A percentile compares a stretch with the other conserved stretches of the same genome.
Conservation (phyloP, 2,797 vertebrate genomes). For the Pterois miles region DNA sequence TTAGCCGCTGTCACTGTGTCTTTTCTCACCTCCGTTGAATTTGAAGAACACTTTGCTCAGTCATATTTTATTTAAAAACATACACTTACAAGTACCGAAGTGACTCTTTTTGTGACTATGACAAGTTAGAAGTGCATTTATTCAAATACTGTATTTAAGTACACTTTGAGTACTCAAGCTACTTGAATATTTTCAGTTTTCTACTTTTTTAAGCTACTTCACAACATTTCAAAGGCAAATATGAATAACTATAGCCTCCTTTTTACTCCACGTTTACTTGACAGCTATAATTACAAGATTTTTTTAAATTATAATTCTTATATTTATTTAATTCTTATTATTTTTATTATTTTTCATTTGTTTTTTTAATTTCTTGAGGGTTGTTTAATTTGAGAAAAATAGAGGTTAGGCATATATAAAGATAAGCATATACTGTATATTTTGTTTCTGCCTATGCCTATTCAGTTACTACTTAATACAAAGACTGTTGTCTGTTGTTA, state of each 20-base stretch:
- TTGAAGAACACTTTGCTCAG: not conserved
- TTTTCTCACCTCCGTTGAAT: slow-evolving; percentile 1
- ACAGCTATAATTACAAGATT: not conserved
- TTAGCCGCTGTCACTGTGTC: slow-evolving; percentile 61
- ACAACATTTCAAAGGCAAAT: not conserved
- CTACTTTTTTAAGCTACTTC: not conserved
- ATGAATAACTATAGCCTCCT: not conserved
- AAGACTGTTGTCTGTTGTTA: too few species aligned
- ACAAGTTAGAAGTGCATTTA: not conserved
- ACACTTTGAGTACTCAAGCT: not conserved
- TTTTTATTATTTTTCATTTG: too few species aligned
- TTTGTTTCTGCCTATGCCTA: too few species aligned
- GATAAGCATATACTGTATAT: too few species aligned
- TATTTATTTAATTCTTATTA: too few species aligned
- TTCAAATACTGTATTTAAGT: not conserved
- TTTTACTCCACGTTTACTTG: not conserved
- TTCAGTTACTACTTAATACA: too few species aligned
- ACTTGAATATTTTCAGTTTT: not conserved
- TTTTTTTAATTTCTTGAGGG: too few species aligned
- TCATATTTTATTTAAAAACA: not conserved
- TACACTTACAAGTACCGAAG: too few species aligned
- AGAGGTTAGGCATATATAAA: too few species aligned
- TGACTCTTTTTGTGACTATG: not conserved
- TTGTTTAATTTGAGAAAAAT: too few species aligned
- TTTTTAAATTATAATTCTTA: too few species aligned